phyloP scores from a whole-genome alignment of 2,797 vertebrate species.

The Tolypeutes matacus region DNA sequence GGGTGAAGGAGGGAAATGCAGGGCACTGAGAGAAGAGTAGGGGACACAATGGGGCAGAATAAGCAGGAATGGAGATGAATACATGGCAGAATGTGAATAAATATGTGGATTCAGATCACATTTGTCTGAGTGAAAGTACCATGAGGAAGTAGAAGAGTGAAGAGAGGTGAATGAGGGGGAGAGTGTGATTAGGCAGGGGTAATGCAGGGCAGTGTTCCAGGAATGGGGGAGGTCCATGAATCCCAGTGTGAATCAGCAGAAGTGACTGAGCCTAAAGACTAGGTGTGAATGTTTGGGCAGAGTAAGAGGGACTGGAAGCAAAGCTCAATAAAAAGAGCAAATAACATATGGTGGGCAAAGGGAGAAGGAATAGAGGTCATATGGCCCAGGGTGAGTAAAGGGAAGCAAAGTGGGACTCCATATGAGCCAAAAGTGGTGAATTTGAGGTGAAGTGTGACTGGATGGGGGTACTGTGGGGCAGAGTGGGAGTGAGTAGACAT shows the following conservation, averaged over 20 bases:
- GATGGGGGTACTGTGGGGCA: background rate
- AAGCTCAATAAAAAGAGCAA: background rate
- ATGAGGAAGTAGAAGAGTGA: background rate
- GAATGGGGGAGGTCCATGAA: background rate
- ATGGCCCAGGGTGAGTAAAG: background rate
- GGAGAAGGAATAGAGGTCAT: background rate
- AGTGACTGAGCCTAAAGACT: background rate
- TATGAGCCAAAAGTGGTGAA: background rate
- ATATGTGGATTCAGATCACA: background rate
- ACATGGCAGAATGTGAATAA: background rate
- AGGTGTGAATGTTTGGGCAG: background rate
- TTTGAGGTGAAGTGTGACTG: background rate
- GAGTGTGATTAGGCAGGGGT: background rate
- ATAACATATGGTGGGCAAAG: background rate
- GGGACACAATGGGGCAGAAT: background rate
- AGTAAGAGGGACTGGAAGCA: background rate
- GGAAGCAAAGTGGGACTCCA: background rate
- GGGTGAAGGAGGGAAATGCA: background rate
- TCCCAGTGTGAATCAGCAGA: background rate
- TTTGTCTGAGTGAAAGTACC: background rate
- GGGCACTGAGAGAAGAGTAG: background rate
- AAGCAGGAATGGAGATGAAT: background rate
- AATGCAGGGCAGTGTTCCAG: background rate
- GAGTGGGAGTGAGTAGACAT: background rate
- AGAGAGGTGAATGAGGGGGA: background rate